Base-by-base conservation (phyloP, 2,113 vertebrate genomes). In the Sinocyclocheilus anophthalmus region DNA sequence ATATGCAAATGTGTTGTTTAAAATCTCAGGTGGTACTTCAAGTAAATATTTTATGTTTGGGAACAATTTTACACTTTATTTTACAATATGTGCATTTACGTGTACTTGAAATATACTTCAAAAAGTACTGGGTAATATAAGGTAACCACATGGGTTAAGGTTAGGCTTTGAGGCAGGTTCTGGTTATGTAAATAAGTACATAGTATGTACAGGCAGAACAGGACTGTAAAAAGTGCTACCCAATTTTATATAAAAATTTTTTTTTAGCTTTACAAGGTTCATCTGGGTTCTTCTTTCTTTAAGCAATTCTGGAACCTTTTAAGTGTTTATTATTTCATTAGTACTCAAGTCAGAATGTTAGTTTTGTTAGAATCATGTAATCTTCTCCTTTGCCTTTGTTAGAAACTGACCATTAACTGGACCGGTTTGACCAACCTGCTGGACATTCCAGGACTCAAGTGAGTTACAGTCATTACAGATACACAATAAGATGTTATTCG, bases 371-470 rank as follows among this genome's bases (percentile, higher is more conserved):
- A 42, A 45, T 45, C 67, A 39, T 70, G 14, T 20, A 39, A 22
- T 89, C 39, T 86, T 26, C 39, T n/a, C 33, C 45, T 63, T 12
- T 59, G 55, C 8, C 33, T 6, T 53, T 14, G 81, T 76, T 83
- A 98, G 97, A 95, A 93, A 88, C 92, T 99, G 50, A 95, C 97
- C 89, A 97, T 98, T 90, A 98, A 98, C 91, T 99, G 97, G 97
- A 99, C 97, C 0, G 97, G 97, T 83, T 86, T 99, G 91, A 98
- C 97, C 88, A 98, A 98, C 90, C 91, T 99, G 85, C 91, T 99
- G 92, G 97, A 99, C 88, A 95, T 99, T 84, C 97, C 97, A 63
- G 97, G 97, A 81, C 94, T 99, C 79, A 97, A 97, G 97, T 99
- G 92, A 96, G 94, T 93, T 65, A 26, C 33, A 55, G 42, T 22